Conservation (phyloP, 2,113 vertebrate genomes). For the Mugil cephalus region DNA sequence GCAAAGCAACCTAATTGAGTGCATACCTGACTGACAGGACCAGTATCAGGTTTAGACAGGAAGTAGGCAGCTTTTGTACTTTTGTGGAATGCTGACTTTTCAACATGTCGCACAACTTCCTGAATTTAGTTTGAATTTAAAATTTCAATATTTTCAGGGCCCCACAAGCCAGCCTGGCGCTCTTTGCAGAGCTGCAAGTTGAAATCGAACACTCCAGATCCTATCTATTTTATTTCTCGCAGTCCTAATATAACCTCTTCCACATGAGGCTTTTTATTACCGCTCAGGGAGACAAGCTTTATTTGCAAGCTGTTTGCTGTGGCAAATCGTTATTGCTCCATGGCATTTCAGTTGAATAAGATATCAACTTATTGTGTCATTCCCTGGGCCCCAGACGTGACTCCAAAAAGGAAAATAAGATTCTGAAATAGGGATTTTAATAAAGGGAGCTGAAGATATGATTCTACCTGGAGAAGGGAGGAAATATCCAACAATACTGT, state of each 20-base stretch:
- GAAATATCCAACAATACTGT: slow-evolving; percentile 54
- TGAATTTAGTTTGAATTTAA: slow-evolving; percentile 17
- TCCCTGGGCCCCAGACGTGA: slow-evolving; percentile 58
- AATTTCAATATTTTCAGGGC: slow-evolving; percentile 43
- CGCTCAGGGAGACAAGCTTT: slow-evolving; percentile 74
- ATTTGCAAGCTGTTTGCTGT: slow-evolving; percentile 82
- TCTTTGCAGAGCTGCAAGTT: slow-evolving; percentile 34
- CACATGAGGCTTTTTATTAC: slow-evolving; percentile 75
- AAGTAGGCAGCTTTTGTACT: background rate
- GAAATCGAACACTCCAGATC: slow-evolving; percentile 69
- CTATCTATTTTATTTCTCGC: slow-evolving; percentile 79
- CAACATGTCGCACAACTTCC: slow-evolving; percentile 39
- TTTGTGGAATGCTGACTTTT: slow-evolving; percentile 32
- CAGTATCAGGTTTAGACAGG: background rate
- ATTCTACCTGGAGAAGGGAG: slow-evolving; percentile 46
- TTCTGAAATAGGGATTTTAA: slow-evolving; percentile 75
- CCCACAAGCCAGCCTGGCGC: slow-evolving; percentile 19
- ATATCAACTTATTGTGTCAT: slow-evolving; percentile 79
- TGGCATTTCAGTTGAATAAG: slow-evolving; percentile 80
- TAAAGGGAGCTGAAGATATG: slow-evolving; percentile 68
- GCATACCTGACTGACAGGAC: background rate
- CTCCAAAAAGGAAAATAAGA: slow-evolving; percentile 68
- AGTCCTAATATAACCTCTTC: slow-evolving; percentile 72
- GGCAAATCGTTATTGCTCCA: slow-evolving; percentile 80
- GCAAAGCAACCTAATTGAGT: background rate